phyloP scores from a whole-genome alignment of 2,113 vertebrate species.

The Sorex fumeus region DNA sequence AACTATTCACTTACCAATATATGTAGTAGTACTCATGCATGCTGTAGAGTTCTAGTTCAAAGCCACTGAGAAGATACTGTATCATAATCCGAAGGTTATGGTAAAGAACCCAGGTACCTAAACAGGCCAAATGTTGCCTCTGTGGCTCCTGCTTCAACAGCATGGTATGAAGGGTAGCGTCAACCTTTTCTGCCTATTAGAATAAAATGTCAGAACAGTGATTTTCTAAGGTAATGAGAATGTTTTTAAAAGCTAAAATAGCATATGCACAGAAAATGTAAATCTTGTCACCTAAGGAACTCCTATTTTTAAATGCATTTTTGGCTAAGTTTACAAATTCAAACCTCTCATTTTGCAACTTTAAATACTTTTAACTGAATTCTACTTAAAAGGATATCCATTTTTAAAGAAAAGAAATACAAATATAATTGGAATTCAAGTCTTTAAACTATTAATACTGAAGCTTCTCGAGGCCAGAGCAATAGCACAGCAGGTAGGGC shows the following conservation, averaged over 20 bases:
- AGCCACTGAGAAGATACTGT: constrained; percentile 99
- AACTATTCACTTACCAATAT: constrained; percentile 93
- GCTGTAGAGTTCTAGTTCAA: constrained; percentile 98
- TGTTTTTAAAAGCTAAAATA: background rate
- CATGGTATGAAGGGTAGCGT: constrained; percentile 97
- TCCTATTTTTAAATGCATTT: constrained; percentile 63
- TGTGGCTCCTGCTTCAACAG: constrained; percentile 98
- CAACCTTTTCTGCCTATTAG: constrained; percentile 97
- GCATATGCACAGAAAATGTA: background rate
- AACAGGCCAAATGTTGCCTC: constrained; percentile 97
- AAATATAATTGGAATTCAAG: background rate
- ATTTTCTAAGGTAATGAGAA: constrained; percentile 33
- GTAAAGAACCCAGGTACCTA: constrained; percentile 99
- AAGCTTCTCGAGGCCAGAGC: background rate
- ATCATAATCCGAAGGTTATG: constrained; percentile 99
- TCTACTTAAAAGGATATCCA: constrained; percentile 34
- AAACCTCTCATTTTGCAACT: constrained; percentile 39
- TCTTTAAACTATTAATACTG: constrained; percentile 17
- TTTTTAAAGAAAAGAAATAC: constrained; percentile 27
- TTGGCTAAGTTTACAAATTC: constrained; percentile 1
- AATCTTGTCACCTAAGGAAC: constrained; percentile 31
- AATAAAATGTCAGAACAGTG: constrained; percentile 57
- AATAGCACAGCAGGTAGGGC: no score
- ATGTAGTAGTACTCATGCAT: constrained; percentile 99
- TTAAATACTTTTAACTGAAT: background rate